Evolutionary conservation across 2,113 vertebrate genomes (phyloP).

Genomic region (Catharus bicknelli): DNA sequence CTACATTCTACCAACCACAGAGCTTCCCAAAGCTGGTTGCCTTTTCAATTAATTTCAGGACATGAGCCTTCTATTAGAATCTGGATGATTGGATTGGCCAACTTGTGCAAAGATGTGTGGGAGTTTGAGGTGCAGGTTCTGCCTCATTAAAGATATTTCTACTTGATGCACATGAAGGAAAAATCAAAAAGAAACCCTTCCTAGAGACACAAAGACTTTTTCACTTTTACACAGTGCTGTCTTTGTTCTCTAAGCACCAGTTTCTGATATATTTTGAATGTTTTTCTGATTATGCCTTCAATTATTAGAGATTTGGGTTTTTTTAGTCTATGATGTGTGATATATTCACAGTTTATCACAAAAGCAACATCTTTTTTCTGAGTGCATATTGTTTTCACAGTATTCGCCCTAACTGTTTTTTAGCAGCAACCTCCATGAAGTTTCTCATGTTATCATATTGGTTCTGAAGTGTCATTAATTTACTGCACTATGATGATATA

Average conservation of each 20-base stretch:
- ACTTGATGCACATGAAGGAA: background rate
- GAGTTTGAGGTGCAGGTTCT: background rate
- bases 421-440: background rate
- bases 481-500: background rate
- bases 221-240: background rate
- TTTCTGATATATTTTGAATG: background rate
- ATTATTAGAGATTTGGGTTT: background rate
- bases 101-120: background rate
- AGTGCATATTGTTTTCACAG: background rate
- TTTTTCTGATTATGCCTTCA: background rate
- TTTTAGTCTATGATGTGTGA: rapidly evolving
- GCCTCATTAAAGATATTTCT: background rate
- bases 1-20: background rate
- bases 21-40: background rate
- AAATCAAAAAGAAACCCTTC: background rate
- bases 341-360: background rate
- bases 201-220: background rate
- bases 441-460: background rate
- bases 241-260: background rate
- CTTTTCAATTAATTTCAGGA: background rate
- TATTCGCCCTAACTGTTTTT: background rate
- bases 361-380: background rate
- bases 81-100: background rate
- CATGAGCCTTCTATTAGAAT: background rate
- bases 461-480: slow-evolving; percentile 12